Evolutionary conservation across 2,888 invertebrate species (phyloP), one percentile per base, ranked within the genome.

Genomic region (Hermaeophaga mercurialis): DNA sequence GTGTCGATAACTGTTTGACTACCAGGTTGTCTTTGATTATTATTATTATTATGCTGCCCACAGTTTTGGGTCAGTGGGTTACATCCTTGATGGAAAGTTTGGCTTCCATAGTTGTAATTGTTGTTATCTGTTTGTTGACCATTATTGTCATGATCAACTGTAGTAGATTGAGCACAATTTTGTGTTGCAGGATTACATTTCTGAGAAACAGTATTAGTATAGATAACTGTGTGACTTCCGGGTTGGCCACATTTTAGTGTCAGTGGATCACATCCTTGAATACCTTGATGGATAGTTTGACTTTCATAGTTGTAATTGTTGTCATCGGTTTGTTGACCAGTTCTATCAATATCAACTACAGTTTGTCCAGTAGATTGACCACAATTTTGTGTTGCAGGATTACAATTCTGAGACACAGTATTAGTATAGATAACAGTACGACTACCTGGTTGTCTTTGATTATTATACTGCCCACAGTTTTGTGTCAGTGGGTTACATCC

Each of bases 401-500:
- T 17, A 39, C 49, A 56, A 9, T 36, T 41, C 15, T 12, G 22
- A 9, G 11, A 8, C 28, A 8, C 8, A 17, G 11, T 33, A 9
- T 39, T 9, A 9, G 24, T 49, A 14, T 36, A 26, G 26, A 12
- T 45, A 12, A 14, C 24, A 24, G 9, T 18, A 7, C 5, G 12
- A 14, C 11, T n/a, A 15, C 3, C 14, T n/a, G 8, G 4, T 38
- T 36, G 46, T 26, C 14, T 11, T n/a, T 34, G 31, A 38, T 39
- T 43, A 17, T 33, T 31, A 4, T 5, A 6, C 31, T 38, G 46
- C 8, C 41, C 53, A 39, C 59, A 59, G 34, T 48, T 53, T 49
- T 53, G 58, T 19, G 34, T 50, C 9, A 14, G 47, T 12, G 63
- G 60, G 43, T 65, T 49, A 36, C 63, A 63, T n/a, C 50, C 26